Percentiles rank a stretch among this genome's conserved stretches.
phyloP scores from a whole-genome alignment of 2,888 invertebrate genomes.

The Ectropis crepuscularia region DNA sequence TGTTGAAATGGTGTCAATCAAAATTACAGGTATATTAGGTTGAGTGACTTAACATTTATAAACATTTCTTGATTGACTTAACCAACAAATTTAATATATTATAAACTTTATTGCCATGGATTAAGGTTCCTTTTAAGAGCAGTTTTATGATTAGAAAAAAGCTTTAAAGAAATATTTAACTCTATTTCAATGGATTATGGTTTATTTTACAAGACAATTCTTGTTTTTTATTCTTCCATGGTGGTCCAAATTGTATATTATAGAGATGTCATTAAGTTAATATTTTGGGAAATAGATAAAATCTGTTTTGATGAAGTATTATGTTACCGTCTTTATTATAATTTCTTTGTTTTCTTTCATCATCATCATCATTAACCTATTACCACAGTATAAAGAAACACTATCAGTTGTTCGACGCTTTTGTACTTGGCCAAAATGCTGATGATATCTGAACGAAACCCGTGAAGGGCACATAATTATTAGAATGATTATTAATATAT shows the following conservation, averaged over 20 bases:
- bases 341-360: conserved; percentile 8
- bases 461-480: too few relatives aligned
- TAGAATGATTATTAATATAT: too few relatives aligned
- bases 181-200: too few relatives aligned
- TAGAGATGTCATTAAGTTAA: conserved; percentile 32
- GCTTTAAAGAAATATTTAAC: too few relatives aligned
- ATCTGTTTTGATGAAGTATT: conserved; percentile 39
- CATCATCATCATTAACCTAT: too few relatives aligned
- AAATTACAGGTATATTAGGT: conserved; percentile 39
- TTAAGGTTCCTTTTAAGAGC: conserved; percentile 26
- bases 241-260: conserved; percentile 39
- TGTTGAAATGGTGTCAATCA: conserved; percentile 33
- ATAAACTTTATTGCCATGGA: conserved; percentile 5
- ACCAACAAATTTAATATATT: background rate
- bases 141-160: conserved; percentile 19
- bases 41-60: conserved; percentile 38
- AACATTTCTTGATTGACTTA: conserved; percentile 12
- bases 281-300: conserved; percentile 40
- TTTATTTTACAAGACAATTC: conserved; percentile 1
- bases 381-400: too few relatives aligned
- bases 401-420: too few relatives aligned
- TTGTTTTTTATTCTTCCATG: conserved; percentile 29
- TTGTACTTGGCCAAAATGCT: too few relatives aligned
- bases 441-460: too few relatives aligned
- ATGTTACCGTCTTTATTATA: conserved; percentile 31